A percentile compares a stretch with the other conserved stretches of the same genome.
Evolutionary conservation across 2,113 vertebrate species (phyloP).

Genomic region (Mastomys natalensis): DNA sequence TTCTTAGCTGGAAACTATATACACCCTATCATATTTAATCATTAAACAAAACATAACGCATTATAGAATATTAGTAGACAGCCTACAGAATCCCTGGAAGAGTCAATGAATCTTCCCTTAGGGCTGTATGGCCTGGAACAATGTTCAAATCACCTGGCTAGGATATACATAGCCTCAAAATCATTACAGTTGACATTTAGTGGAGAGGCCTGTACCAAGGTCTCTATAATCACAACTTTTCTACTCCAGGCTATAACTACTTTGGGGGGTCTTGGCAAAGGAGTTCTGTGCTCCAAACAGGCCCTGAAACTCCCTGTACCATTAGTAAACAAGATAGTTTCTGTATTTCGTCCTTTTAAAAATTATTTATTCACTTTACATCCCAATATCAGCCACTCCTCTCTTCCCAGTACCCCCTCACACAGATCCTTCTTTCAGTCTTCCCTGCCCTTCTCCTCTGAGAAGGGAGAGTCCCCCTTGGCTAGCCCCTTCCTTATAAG

Average conservation of each 20-base stretch:
- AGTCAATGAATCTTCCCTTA: not conserved
- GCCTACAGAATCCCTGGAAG: not conserved
- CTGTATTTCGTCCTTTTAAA: not conserved
- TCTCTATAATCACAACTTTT: not conserved
- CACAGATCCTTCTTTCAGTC: no score
- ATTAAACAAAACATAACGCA: not conserved
- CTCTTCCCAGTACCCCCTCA: no score
- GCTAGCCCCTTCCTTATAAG: not conserved
- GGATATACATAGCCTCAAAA: not conserved
- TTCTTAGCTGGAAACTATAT: not conserved
- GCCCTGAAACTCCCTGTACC: not conserved
- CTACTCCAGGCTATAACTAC: not conserved
- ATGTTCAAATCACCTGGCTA: not conserved
- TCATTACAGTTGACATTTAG: not conserved
- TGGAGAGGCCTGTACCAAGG: not conserved
- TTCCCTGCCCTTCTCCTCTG: no score
- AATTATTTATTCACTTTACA: no score
- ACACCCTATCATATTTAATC: not conserved
- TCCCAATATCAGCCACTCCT: no score
- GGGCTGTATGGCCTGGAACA: not conserved
- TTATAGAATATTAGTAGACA: not conserved
- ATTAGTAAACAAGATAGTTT: not conserved
- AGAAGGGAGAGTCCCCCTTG: no score
- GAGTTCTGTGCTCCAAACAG: not conserved
- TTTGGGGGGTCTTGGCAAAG: no score